Base-by-base conservation (phyloP, 2,797 vertebrate species). In the Nannoperca obscura region DNA sequence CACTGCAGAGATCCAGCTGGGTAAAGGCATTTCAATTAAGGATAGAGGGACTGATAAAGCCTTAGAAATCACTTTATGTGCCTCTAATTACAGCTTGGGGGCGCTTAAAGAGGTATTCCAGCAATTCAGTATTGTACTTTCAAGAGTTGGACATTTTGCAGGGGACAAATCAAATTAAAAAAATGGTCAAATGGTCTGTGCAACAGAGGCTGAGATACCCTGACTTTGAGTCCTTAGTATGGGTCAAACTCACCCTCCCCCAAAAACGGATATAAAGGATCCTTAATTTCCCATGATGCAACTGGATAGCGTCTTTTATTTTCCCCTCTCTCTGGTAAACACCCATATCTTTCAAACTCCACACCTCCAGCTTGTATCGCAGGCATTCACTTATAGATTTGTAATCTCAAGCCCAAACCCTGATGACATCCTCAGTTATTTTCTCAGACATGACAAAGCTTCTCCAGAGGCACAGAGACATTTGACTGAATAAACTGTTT, bases 1-100 rank as follows among this genome's bases (percentile, higher is more conserved):
- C n/a, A 5, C 64, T 55, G 52, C 34, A 60, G 50, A 49, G 63
- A 65, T 59, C 66, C 80, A 71, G 63, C 83, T 74, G 65, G 55
- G 52, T 44, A 44, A 61, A 65, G 61, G 27, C 63, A 36, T 69
- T 75, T 79, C 5, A 59, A 60, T 65, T 71, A 66, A 63, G 53
- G 49, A n/a, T 2, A 60, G 58, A 20, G 20, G 52, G 60, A 15
- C 53, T 58, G 49, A 62, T 42, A 54, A 32, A 57, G 42, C 30
- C 54, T 55, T 32, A 11, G 20, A 38, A 53, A 52, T 17, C 1
- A 10, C 49, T 24, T 54, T 54, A 38, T 60, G 12, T 64, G 19
- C 74, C 30, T 76, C 17, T 66, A 68, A 87, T 66, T 62, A 72
- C 6, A 60, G 59, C 58, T 19, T 2, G 34, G n/a, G 46, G 65